A percentile compares a stretch with the other conserved stretches of the same genome.
Evolutionary conservation across 2,797 vertebrate species (phyloP).

Genomic region (Channa striata): DNA sequence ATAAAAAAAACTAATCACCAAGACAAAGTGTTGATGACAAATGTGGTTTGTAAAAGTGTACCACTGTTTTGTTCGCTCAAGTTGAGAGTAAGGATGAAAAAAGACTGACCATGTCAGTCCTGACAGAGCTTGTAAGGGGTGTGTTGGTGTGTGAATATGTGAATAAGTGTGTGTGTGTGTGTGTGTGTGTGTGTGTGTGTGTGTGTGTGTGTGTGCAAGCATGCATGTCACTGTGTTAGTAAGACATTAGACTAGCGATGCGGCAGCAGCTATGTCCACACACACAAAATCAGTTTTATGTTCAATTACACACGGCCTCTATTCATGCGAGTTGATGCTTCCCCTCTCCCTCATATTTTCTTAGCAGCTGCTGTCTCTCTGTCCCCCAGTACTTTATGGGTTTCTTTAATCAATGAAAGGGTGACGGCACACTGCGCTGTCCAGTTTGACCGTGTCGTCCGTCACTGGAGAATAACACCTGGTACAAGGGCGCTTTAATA

Average conservation of each 20-base stretch:
- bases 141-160: slow-evolving; percentile 23
- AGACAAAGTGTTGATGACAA: not conserved
- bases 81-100: not conserved
- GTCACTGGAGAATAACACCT: not conserved
- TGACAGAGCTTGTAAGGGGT: slow-evolving; percentile 9
- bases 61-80: not conserved
- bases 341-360: slow-evolving; percentile 12
- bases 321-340: slow-evolving; percentile 34
- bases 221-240: slow-evolving; percentile 1
- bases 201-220: not conserved
- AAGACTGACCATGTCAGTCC: not conserved
- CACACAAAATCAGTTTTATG: slow-evolving; percentile 41
- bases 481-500: slow-evolving; percentile 7
- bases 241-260: slow-evolving; percentile 22
- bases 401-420: not conserved
- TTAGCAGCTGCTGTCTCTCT: slow-evolving; percentile 33
- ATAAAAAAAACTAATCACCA: not conserved
- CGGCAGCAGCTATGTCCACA: slow-evolving; percentile 33
- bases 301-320: slow-evolving; percentile 41
- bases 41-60: not conserved
- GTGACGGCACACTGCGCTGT: not conserved
- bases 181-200: slow-evolving; percentile 23
- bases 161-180: not conserved
- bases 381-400: not conserved
- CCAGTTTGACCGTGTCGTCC: not conserved